Evolutionary conservation across 2,113 vertebrate genomes (phyloP), one percentile per base, ranked within the genome.

Genomic region (Phrynosoma blainvillii): DNA sequence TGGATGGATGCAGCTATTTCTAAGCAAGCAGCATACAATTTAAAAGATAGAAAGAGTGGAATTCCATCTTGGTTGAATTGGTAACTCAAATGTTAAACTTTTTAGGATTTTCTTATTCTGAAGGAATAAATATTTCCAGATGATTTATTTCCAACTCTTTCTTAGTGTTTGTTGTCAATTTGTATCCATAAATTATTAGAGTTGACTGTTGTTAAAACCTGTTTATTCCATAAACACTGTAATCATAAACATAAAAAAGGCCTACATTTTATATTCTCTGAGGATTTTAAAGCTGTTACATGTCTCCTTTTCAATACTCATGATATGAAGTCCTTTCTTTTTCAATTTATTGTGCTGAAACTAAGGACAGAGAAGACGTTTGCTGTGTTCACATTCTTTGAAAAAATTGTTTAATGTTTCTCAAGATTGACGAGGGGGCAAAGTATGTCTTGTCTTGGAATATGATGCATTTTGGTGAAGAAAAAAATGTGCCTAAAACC

Each of bases 131-230:
- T 74, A 65, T 88, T 91, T 82, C 81, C 87, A 70, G 9, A 36
- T 84, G 62, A 87, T 82, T 1, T 84, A 40, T 5, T 77, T 6
- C 82, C 4, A 82, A 3, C n/a, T 76, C 52, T 8, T 79, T 62
- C 86, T 70, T 76, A 62, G 79, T 32, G 10, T 73, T 81, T 83
- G 74, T 59, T 68, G 86, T 23, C 71, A 88, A 66, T 71, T 90
- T 79, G 32, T 0, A 25, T 74, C 12, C 10, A 8, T 82, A 76
- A 83, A 30, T 78, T 85, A 56, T 76, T 18, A 14, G 42, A 52
- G 2, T 88, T 16, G 68, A 4, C 32, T 85, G 76, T 1, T 54
- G 14, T 71, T 85, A 85, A 62, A 89, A 14, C 2, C 21, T 27
- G 27, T 70, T 65, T 79, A n/a, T 20, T 71, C 42, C 8, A 30